A percentile compares a stretch with the other conserved stretches of the same genome.
Evolutionary conservation across 1,140 invertebrate genomes (phyloP).

Genomic region (Bursaphelenchus mucronatus): DNA sequence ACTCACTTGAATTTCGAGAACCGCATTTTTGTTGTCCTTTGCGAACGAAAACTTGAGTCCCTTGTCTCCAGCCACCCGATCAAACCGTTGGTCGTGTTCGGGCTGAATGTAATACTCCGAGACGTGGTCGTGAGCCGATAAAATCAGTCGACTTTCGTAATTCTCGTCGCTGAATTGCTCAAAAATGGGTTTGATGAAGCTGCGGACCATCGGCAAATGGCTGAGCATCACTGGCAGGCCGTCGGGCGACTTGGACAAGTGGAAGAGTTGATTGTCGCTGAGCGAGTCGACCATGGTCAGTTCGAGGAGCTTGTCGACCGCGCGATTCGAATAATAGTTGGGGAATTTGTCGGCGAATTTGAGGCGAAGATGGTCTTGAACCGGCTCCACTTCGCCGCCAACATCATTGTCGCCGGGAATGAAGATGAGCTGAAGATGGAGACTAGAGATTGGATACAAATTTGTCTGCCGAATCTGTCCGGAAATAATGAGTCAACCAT

Average conservation of each 20-base stretch:
- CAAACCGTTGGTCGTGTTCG: no score
- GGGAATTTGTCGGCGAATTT: constrained; percentile 27
- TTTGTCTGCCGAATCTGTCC: background rate
- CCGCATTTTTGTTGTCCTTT: no score
- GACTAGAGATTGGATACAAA: no score
- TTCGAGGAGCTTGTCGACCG: constrained; percentile 19
- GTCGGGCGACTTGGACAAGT: background rate
- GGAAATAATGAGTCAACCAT: constrained; percentile 13
- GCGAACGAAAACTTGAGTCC: no score
- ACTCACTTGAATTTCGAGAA: no score
- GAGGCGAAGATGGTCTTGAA: constrained; percentile 24
- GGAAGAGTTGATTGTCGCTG: constrained; percentile 2
- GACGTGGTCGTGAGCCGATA: constrained; percentile 38
- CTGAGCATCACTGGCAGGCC: constrained; percentile 30
- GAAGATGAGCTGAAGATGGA: constrained; percentile 27
- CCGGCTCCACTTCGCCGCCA: constrained; percentile 39
- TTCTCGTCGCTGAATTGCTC: constrained; percentile 13
- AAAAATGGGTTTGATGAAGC: constrained; percentile 12
- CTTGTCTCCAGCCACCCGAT: no score
- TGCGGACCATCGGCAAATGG: constrained; percentile 36
- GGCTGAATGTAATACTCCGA: no score
- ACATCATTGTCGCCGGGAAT: constrained; percentile 44
- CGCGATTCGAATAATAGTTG: background rate
- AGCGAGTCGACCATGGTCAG: constrained; percentile 17
- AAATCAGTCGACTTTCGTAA: constrained; percentile 23